phyloP scores from a whole-genome alignment of 2,797 vertebrate species.

The Falco naumanni region DNA sequence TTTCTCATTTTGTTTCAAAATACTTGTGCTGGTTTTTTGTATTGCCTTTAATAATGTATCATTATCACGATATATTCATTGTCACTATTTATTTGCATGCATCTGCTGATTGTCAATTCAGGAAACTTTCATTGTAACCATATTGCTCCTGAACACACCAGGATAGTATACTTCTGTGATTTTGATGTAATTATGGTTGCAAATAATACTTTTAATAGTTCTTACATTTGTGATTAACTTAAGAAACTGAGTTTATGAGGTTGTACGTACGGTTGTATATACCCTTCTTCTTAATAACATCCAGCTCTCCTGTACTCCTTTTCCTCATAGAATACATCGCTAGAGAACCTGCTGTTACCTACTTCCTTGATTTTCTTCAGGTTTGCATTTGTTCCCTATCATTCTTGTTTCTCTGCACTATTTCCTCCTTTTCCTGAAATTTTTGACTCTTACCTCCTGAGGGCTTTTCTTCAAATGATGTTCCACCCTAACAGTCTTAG shows the following conservation, averaged over 20 bases:
- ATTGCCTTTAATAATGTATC: neutral
- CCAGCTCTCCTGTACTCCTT: neutral
- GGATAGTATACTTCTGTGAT: rapidly evolving
- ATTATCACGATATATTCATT: neutral
- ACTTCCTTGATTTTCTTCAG: neutral
- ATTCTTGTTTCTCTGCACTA: neutral
- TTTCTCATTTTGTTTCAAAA: neutral
- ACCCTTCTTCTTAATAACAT: neutral
- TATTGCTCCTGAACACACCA: neutral
- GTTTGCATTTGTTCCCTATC: neutral
- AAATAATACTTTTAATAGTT: neutral
- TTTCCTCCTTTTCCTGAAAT: neutral
- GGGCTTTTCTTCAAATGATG: neutral
- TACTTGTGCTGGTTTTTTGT: neutral
- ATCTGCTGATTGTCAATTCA: neutral
- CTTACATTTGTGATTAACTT: neutral
- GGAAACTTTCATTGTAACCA: neutral
- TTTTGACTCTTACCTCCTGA: neutral
- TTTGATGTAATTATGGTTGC: neutral
- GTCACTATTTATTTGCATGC: neutral
- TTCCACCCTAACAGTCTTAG: neutral
- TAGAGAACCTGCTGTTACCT: neutral
- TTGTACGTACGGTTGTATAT: neutral
- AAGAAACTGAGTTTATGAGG: neutral
- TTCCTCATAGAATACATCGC: neutral